Conservation (phyloP, 2,888 invertebrate genomes). For the Cephus pulcher region DNA sequence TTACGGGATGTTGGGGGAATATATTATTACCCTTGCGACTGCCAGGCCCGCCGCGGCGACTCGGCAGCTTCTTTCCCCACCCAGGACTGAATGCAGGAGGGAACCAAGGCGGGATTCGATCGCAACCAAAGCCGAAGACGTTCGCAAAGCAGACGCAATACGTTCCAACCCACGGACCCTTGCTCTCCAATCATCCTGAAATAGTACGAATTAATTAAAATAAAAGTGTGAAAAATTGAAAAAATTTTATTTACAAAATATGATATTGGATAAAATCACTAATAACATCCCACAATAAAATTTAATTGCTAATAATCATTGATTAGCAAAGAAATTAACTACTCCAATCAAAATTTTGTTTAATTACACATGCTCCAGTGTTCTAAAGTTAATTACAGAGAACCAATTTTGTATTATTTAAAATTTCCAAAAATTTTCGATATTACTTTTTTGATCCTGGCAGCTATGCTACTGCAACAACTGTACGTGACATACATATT, state of each 20-base stretch:
- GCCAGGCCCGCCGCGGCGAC: conserved; percentile 66
- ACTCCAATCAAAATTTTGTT: background rate
- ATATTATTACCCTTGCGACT: conserved; percentile 57
- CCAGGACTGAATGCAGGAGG: conserved; percentile 73
- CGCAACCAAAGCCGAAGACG: conserved; percentile 67
- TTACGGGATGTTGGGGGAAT: background rate
- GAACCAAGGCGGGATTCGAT: conserved; percentile 74
- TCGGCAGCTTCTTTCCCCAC: conserved; percentile 73
- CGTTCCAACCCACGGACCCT: conserved; percentile 72
- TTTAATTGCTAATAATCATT: too few species aligned
- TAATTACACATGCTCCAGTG: background rate
- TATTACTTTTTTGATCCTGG: conserved; percentile 38
- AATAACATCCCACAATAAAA: background rate
- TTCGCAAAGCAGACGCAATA: conserved; percentile 70
- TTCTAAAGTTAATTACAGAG: too few species aligned
- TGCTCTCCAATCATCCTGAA: conserved; percentile 71
- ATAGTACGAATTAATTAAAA: conserved; percentile 16
- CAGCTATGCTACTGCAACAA: conserved; percentile 32
- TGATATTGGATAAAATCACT: background rate
- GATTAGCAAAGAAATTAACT: background rate
- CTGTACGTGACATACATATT: conserved; percentile 29
- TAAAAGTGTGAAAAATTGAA: background rate
- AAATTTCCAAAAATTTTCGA: too few species aligned
- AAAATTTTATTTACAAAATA: background rate
- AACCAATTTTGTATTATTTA: too few species aligned